A percentile compares a stretch with the other conserved stretches of the same genome.
Conservation (phyloP, 2,888 invertebrate genomes). For the Leptopilina myrica region DNA sequence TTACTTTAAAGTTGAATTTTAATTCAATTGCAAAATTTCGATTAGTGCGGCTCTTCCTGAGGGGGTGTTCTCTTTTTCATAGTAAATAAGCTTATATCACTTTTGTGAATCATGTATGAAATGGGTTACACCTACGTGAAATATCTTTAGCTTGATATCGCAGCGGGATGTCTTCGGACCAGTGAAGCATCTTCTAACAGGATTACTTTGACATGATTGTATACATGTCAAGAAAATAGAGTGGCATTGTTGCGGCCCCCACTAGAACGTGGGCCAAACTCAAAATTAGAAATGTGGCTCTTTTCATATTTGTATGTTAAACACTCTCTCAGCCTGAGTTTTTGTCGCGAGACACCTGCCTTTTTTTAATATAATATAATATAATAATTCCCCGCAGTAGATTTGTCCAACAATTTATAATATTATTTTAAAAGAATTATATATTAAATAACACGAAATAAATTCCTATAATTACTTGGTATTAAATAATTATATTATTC, state of each 20-base stretch:
- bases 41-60: too few relatives aligned
- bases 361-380: background rate
- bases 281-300: constrained; percentile 69
- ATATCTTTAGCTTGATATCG: constrained; percentile 57
- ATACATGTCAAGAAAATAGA: constrained; percentile 74
- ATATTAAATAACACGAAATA: too few relatives aligned
- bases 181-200: constrained; percentile 72
- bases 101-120: constrained; percentile 9
- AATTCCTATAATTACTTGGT: too few relatives aligned
- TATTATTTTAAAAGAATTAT: too few relatives aligned
- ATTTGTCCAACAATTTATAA: too few relatives aligned
- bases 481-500: too few relatives aligned
- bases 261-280: constrained; percentile 57
- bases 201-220: constrained; percentile 74
- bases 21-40: too few relatives aligned
- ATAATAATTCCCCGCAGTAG: too few relatives aligned
- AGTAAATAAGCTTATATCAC: background rate
- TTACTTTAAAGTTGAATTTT: too few relatives aligned
- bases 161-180: constrained; percentile 69
- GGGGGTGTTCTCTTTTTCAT: too few relatives aligned
- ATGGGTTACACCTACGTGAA: constrained; percentile 35
- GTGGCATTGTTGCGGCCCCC: constrained; percentile 69
- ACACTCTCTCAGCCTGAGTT: constrained; percentile 55
- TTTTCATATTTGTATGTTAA: constrained; percentile 63
- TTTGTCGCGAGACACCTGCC: constrained; percentile 60